These are phyloP conservation scores for Aphelenchoides besseyi DNA, from an alignment of 1,140 invertebrate genomes.

Conservation along the genomic window DNA sequence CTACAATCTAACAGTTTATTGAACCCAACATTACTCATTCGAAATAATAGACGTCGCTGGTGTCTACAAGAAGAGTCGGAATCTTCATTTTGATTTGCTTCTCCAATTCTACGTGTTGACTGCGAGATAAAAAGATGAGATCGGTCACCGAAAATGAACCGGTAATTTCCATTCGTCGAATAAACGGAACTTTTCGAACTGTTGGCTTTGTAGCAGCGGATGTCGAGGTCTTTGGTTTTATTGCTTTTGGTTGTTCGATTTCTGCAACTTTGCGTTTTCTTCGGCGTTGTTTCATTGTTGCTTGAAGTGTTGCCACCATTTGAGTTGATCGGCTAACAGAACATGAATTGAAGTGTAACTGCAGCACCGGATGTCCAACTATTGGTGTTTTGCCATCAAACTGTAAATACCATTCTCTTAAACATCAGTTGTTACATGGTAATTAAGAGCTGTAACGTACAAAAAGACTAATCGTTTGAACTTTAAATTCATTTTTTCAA, in stretches of 20 bases:
- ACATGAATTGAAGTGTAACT: constrained; percentile 12
- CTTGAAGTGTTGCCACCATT: constrained; percentile 7
- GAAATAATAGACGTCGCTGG: constrained; percentile 1
- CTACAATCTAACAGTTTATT: too few species aligned
- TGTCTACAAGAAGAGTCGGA: not conserved
- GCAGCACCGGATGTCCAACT: not conserved
- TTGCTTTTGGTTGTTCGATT: not conserved
- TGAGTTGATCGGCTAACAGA: not conserved
- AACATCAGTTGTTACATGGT: too few species aligned
- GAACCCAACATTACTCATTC: not conserved
- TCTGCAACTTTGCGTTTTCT: not conserved
- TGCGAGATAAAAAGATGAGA: not conserved
- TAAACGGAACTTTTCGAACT: constrained; percentile 5
- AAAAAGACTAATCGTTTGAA: constrained; percentile 6
- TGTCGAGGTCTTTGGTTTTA: not conserved
- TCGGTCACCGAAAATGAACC: not conserved
- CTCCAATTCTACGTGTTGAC: not conserved
- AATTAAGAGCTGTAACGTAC: too few species aligned
- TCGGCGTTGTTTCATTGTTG: constrained; percentile 2
- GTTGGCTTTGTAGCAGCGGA: not conserved
- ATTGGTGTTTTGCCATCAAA: constrained; percentile 11
- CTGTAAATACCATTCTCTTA: constrained; percentile 13
- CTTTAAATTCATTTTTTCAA: constrained; percentile 1
- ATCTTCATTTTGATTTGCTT: not conserved
- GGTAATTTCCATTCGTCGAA: constrained; percentile 4